phyloP scores from a whole-genome alignment of 1,140 invertebrate genomes.

The Polypedilum vanderplanki region DNA sequence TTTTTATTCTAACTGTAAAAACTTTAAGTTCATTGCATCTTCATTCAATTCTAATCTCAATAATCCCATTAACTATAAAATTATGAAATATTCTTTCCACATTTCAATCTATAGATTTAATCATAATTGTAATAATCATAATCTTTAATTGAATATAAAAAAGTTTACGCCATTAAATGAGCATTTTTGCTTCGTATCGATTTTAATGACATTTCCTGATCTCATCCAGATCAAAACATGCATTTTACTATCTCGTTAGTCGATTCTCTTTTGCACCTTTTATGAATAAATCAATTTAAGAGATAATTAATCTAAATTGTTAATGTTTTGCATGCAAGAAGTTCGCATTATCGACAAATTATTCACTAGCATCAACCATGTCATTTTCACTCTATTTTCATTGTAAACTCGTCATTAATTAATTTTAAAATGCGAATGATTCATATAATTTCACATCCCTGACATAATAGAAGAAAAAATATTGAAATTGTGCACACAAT shows the following conservation, averaged over 20 bases:
- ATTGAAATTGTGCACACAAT: background rate
- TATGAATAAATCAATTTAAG: background rate
- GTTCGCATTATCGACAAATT: background rate
- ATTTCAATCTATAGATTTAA: no score
- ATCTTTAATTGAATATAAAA: no score
- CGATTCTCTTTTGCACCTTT: background rate
- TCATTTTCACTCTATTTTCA: background rate
- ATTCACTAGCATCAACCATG: background rate
- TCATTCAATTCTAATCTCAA: no score
- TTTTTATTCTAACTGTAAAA: no score
- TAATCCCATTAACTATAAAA: no score
- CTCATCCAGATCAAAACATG: background rate
- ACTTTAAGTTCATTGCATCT: no score
- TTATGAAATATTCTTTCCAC: no score
- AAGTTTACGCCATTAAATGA: no score
- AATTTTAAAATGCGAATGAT: conserved; percentile 9
- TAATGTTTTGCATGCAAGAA: background rate
- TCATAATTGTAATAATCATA: no score
- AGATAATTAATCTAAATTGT: background rate
- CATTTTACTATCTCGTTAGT: conserved; percentile 15
- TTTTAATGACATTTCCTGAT: conserved; percentile 6
- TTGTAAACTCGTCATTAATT: background rate
- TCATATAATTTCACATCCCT: conserved; percentile 14
- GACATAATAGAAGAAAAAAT: conserved; percentile 10
- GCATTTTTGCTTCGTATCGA: no score